phyloP scores from a whole-genome alignment of 2,113 vertebrate genomes.

The Pionites leucogaster region DNA sequence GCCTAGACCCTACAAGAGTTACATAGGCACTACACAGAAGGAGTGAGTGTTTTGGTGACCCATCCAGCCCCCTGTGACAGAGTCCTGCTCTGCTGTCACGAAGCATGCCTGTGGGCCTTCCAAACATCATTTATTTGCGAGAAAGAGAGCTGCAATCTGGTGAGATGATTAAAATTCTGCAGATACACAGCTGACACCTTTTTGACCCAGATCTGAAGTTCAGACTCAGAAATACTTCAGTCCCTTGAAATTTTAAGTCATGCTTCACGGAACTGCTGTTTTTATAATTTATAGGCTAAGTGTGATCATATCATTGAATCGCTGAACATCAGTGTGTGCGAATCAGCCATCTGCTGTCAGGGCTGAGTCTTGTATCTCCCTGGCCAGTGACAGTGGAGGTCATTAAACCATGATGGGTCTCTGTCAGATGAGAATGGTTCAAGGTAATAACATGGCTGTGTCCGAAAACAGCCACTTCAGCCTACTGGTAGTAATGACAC shows the following conservation, averaged over 20 bases:
- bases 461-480: neutral
- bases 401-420: neutral
- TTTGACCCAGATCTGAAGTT: conserved; percentile 52
- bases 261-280: conserved; percentile 22
- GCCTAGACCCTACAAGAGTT: neutral
- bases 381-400: conserved; percentile 2
- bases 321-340: neutral
- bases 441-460: neutral
- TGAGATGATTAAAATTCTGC: conserved; percentile 5
- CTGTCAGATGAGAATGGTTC: neutral
- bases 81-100: neutral
- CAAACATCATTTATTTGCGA: neutral
- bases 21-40: neutral
- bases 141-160: neutral
- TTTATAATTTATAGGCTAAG: conserved; percentile 43
- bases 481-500: neutral
- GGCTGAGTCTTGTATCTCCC: neutral
- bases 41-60: neutral
- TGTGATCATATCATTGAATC: neutral
- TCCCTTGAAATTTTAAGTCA: conserved; percentile 50
- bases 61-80: neutral
- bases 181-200: conserved; percentile 36
- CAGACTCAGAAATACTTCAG: conserved; percentile 11
- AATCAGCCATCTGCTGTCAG: conserved; percentile 50
- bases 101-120: neutral